Base-by-base conservation (phyloP, 2,797 vertebrate genomes). In the Oophaga sylvatica region DNA sequence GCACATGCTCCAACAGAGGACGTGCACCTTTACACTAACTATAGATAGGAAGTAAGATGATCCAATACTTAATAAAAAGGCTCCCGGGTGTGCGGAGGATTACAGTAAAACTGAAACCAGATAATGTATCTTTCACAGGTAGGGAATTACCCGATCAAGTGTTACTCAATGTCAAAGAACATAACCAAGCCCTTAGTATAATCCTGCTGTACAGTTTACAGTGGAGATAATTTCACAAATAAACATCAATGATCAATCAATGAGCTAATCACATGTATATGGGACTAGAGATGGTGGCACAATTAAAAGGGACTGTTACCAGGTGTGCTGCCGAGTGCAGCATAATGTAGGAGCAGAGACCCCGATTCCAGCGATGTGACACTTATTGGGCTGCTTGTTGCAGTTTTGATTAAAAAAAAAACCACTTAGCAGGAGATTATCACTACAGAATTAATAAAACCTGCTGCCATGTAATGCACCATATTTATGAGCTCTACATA, bases 31-130 rank as follows among this genome's bases (percentile, higher is more conserved):
- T 73, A 70, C 63, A 82, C 31, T 29, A 70, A 82, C 17, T 31
- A 19, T 31, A 29, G 29, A 60, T 22, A 41, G 29, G 48, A 83
- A 73, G 56, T 60, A 13, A 71, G n/a, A 60, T 73, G 53, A 73
- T 53, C 68, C 68, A 83, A 59, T 10, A 71, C 48, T 20, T 31
- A 20, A 82, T 15, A 57, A 31, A 35, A 26, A 31, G 11, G 65
- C 26, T 57, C 81, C 67, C 29, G 53, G 65, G 65, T 59, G 17
- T 83, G 11, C 10, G n/a, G 59, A 73, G 19, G 53, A 73, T 83
- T 83, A 73, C 29, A 35, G 53, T 59, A 71, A 73, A 82, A 70
- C 22, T 57, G 45, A 82, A 83, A 35, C n/a, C 31, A 83, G 53
- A 83, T 73, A 45, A 73, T 16, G 19, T 83, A 70, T 57, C 29